Evolutionary conservation across 2,888 invertebrate species (phyloP).

Genomic region (Cremastinae sp.): DNA sequence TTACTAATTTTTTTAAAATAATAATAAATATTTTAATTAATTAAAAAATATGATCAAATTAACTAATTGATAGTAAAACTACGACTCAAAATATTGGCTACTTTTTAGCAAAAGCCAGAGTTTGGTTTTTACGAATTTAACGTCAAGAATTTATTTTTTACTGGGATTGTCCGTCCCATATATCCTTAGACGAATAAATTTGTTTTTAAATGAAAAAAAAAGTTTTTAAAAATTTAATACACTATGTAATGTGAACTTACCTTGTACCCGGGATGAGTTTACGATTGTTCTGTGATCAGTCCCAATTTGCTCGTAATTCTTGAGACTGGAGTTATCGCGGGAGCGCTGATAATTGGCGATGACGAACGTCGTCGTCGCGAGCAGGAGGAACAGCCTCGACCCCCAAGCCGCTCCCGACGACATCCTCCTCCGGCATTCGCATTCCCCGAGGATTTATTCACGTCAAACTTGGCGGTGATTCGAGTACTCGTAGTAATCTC

Average conservation of each 20-base stretch:
- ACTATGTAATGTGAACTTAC: constrained; percentile 62
- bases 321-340: constrained; percentile 68
- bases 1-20: no score
- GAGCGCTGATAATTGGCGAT: constrained; percentile 76
- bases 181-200: no score
- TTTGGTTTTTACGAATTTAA: no score
- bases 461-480: constrained; percentile 49
- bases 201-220: no score
- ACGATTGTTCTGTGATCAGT: constrained; percentile 65
- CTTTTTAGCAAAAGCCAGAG: no score
- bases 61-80: no score
- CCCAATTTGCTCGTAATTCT: constrained; percentile 60
- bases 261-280: constrained; percentile 68
- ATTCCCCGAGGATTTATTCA: constrained; percentile 72
- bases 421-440: constrained; percentile 76
- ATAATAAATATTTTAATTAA: no score
- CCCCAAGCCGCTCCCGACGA: constrained; percentile 75
- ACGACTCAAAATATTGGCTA: no score
- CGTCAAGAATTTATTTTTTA: no score
- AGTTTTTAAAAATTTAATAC: neutral
- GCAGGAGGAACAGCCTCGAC: constrained; percentile 75
- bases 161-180: no score
- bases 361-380: constrained; percentile 75
- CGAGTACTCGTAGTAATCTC: constrained; percentile 24
- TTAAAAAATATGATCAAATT: no score